These are phyloP conservation scores for Cataglyphis rosenhaueri DNA, from an alignment of 2,888 invertebrate genomes.

Conservation along the genomic window DNA sequence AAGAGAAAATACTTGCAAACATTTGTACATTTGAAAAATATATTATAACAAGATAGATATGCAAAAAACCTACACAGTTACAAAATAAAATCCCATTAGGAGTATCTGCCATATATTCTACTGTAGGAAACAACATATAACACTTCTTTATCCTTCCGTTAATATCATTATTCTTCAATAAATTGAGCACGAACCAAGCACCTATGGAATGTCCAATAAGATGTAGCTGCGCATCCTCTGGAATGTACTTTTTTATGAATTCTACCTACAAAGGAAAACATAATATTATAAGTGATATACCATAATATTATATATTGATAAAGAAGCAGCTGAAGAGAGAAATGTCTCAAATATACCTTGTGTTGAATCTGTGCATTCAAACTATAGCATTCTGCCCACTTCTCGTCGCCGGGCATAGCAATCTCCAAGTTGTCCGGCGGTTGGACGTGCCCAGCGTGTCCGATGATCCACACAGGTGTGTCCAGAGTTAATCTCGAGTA, in stretches of 20 bases:
- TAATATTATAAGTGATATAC: background rate
- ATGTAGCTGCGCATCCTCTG: slow-evolving; percentile 91
- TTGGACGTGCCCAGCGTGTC: slow-evolving; percentile 93
- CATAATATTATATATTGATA: slow-evolving; percentile 5
- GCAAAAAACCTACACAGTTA: slow-evolving; percentile 86
- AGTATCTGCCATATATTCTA: slow-evolving; percentile 93
- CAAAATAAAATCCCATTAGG: slow-evolving; percentile 91
- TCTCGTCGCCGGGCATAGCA: slow-evolving; percentile 69
- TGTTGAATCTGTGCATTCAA: slow-evolving; percentile 93
- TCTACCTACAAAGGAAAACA: slow-evolving; percentile 84
- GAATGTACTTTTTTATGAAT: slow-evolving; percentile 91
- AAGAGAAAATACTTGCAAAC: slow-evolving; percentile 62
- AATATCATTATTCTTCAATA: slow-evolving; percentile 88
- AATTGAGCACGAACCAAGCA: slow-evolving; percentile 92
- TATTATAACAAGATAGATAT: background rate
- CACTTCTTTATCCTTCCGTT: slow-evolving; percentile 87
- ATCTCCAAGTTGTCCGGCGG: slow-evolving; percentile 86
- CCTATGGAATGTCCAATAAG: slow-evolving; percentile 97
- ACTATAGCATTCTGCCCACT: slow-evolving; percentile 87
- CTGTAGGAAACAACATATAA: slow-evolving; percentile 94
- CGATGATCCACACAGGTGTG: slow-evolving; percentile 93
- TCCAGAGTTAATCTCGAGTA: slow-evolving; percentile 87
- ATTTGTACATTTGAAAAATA: background rate
- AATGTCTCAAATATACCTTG: slow-evolving; percentile 87
- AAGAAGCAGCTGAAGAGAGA: background rate